A percentile compares a stretch with the other conserved stretches of the same genome.
Evolutionary conservation across 2,888 invertebrate genomes (phyloP).

Genomic region (Perizoma affinitatum): DNA sequence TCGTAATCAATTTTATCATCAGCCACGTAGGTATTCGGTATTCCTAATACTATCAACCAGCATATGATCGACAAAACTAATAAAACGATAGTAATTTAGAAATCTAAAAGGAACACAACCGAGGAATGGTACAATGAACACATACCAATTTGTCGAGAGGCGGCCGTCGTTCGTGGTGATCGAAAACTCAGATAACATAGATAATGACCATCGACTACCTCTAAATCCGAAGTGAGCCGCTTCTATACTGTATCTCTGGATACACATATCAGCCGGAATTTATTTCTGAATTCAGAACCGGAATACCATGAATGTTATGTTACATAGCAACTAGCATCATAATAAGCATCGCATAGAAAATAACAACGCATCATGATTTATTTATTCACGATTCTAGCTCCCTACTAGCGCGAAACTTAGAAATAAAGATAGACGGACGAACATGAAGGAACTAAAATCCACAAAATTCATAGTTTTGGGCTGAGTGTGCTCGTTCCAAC

Average conservation of each 20-base stretch:
- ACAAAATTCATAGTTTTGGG: too few relatives aligned
- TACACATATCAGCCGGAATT: slow-evolving; percentile 2
- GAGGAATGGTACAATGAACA: slow-evolving; percentile 45
- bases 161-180: slow-evolving; percentile 61
- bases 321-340: too few relatives aligned
- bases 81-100: slow-evolving; percentile 43
- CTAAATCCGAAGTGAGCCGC: slow-evolving; percentile 36
- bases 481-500: too few relatives aligned
- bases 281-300: too few relatives aligned
- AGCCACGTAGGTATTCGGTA: slow-evolving; percentile 27
- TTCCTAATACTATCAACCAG: slow-evolving; percentile 35
- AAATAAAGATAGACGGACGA: too few relatives aligned
- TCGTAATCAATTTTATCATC: slow-evolving; percentile 22
- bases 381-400: too few relatives aligned
- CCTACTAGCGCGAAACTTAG: too few relatives aligned
- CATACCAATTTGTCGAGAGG: slow-evolving; percentile 56
- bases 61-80: slow-evolving; percentile 38
- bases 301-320: too few relatives aligned
- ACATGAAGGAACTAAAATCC: too few relatives aligned
- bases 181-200: slow-evolving; percentile 60
- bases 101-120: slow-evolving; percentile 39
- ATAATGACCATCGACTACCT: slow-evolving; percentile 65
- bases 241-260: slow-evolving; percentile 27
- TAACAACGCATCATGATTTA: too few relatives aligned
- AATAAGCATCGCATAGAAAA: too few relatives aligned